Percentiles rank a stretch among this genome's conserved stretches.
These are phyloP conservation scores for Drosophila anomalata DNA, from an alignment of 2,888 invertebrate genomes.

Conservation along the genomic window DNA sequence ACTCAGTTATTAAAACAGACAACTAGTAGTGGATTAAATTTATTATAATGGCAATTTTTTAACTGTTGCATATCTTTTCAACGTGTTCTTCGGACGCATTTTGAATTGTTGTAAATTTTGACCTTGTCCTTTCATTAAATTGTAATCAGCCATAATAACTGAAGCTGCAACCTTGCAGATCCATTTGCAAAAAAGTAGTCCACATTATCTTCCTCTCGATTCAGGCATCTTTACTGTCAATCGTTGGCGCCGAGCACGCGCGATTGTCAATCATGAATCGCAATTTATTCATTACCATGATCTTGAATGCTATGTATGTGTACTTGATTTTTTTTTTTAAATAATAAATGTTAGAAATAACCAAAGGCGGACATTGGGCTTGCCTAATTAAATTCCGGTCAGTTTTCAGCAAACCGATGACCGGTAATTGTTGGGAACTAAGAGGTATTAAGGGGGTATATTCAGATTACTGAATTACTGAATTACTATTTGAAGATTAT, in stretches of 20 bases:
- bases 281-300: constrained; percentile 55
- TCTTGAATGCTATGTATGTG: constrained; percentile 48
- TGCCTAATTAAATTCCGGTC: constrained; percentile 59
- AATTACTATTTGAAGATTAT: no score
- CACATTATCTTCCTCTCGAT: constrained; percentile 19
- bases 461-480: background rate
- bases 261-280: constrained; percentile 33
- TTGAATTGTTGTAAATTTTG: constrained; percentile 25
- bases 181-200: constrained; percentile 29
- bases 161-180: constrained; percentile 35
- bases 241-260: constrained; percentile 21
- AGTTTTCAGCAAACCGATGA: constrained; percentile 18
- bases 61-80: background rate
- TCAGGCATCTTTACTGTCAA: constrained; percentile 14
- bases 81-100: constrained; percentile 7
- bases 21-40: no score
- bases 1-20: no score
- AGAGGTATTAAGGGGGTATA: background rate
- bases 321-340: constrained; percentile 7
- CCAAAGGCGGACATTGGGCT: constrained; percentile 41
- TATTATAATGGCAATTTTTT: background rate
- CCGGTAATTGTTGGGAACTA: background rate
- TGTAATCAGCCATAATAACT: constrained; percentile 26
- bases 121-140: constrained; percentile 37
- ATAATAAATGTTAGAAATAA: constrained; percentile 16